Evolutionary conservation across 2,888 invertebrate genomes (phyloP), one percentile per base, ranked within the genome.

Genomic region (Agapostemon virescens): DNA sequence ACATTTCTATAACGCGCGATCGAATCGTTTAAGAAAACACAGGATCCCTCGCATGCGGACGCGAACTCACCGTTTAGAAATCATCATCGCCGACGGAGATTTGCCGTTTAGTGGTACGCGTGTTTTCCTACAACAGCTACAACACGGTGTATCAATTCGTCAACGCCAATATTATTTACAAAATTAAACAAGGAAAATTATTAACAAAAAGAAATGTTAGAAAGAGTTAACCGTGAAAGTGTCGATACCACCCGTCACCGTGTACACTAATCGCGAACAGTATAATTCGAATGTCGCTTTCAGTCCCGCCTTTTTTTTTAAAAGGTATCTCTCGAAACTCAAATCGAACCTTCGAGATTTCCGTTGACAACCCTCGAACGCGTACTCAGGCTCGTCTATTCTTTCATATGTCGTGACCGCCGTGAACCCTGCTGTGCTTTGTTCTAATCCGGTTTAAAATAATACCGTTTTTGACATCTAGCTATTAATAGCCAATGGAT

Each of bases 11-110:
- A 40, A 38, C 38, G 49, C 38, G 49, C 2, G 15, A 61, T 33
- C 61, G 61, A 38, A 52, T 66, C 26, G 52, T 66, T 66, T 38
- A 17, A 55, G 36, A 55, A 73, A 55, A 30, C 26, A 55, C 11
- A 42, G 5, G 17, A 33, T 55, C 61, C 4, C 30, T 33, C 20
- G 11, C 11, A 17, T 4, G 11, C 9, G 20, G 33, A n/a, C 36
- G 33, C 2, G 58, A 61, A 61, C 33, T 20, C 33, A 1, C 58
- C 33, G 58, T 33, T 26, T 11, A 9, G 26, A 30, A n/a, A 33
- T 26, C 58, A 11, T 30, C 30, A 20, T 61, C 30, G 20, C 33
- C 61, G 33, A 61, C 7, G 4, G 4, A 11, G 30, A 61, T 30
- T 26, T 13, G 2, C 55, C 15, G 6, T 55, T 61, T 13, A n/a